Conservation (phyloP, 2,797 vertebrate species). For the Cyclopterus lumpus region DNA sequence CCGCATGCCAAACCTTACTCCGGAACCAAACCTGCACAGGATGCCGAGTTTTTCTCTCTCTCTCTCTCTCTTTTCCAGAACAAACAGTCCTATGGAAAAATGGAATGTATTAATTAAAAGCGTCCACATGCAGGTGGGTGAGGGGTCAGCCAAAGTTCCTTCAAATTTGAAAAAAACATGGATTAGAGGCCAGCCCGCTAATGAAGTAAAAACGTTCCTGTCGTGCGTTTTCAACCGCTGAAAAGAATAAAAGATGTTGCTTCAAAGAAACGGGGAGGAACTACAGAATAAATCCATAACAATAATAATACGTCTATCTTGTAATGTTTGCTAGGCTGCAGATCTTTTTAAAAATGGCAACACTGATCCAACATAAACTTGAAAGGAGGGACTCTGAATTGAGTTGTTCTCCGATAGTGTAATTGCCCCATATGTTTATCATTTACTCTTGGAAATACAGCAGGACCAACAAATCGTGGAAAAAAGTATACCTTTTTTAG, state of each 20-base stretch:
- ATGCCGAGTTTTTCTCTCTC: conserved; percentile 37
- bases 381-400: conserved; percentile 40
- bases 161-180: conserved; percentile 39
- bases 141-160: conserved; percentile 61
- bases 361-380: conserved; percentile 38
- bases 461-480: conserved; percentile 30
- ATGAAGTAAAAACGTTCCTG: conserved; percentile 30
- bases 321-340: conserved; percentile 3
- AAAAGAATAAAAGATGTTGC: conserved; percentile 11
- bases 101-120: conserved; percentile 70
- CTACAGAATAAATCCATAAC: conserved; percentile 5
- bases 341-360: conserved; percentile 47
- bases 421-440: conserved; percentile 60
- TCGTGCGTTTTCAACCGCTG: conserved; percentile 11
- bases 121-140: conserved; percentile 57
- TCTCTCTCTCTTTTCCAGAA: conserved; percentile 19
- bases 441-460: conserved; percentile 53
- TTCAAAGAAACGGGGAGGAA: conserved; percentile 14
- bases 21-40: conserved; percentile 64
- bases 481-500: not conserved
- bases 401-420: conserved; percentile 23
- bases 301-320: conserved; percentile 18
- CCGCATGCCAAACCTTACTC: conserved; percentile 69
- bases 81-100: conserved; percentile 63
- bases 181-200: conserved; percentile 32